Base-by-base conservation (phyloP, 2,888 invertebrate genomes). In the Pollenia griseotomentosa region DNA sequence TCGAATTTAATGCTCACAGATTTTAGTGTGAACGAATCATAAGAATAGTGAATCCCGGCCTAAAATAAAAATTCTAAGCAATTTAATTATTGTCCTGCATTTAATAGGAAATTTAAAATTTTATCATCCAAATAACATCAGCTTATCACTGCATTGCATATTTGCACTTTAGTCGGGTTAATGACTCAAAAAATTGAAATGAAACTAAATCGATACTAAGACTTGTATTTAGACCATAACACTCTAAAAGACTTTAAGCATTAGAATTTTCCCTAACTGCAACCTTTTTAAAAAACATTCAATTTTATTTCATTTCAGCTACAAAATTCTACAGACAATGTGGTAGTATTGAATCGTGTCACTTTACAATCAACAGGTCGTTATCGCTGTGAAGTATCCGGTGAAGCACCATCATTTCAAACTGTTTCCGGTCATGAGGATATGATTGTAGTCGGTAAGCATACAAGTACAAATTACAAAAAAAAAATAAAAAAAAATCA, bases 341-440 rank as follows among this genome's bases (percentile, higher is more conserved):
- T 95, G 89, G 95, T 96, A 88, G 95, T 95, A 74, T 94, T 97
- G 90, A 94, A 95, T 86, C 95, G 95, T 16, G 96, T 97, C 84
- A 95, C 95, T 89, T 93, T 96, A 90, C 95, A 95, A 93, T 96
- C 96, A 81, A 95, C 96, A 70, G 97, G 97, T 63, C 94, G 96
- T 86, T 96, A 96, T 94, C 95, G 96, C 88, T 97, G 96, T 92
- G 97, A 97, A 93, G 96, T 97, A 88, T 96, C 96, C 55, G 97
- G 96, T 48, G 96, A 97, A 92, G 95, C 96, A 87, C 96, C 97
- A 46, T 95, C 96, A 85, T 97, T 97, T 93, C 96, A 96, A 90
- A 96, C 96, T 23, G 96, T 96, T 86, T 96, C 95, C 63, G 96
- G 96, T 91, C 96, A 96, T 92, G 95, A 95, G 70, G 96, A 96